phyloP scores from a whole-genome alignment of 2,113 vertebrate genomes.

The Anguilla rostrata region DNA sequence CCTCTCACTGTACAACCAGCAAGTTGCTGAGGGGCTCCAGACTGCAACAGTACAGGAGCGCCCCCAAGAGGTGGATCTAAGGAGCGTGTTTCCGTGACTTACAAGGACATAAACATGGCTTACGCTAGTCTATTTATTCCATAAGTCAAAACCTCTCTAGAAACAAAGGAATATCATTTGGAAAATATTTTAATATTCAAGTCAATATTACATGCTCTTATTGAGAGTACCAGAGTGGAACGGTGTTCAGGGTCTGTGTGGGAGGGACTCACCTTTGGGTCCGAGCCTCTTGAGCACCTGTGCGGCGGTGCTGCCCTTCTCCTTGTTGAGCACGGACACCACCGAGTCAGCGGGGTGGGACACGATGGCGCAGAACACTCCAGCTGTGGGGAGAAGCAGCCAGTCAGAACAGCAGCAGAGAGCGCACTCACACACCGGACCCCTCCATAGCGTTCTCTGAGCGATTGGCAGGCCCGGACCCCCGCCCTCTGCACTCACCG shows the following conservation, averaged over 20 bases:
- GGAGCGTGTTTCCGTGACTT: conserved; percentile 69
- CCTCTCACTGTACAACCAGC: conserved; percentile 88
- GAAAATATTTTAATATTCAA: not conserved
- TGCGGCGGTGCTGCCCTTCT: conserved; percentile 86
- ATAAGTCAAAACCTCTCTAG: not conserved
- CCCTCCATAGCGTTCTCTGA: not conserved
- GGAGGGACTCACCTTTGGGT: conserved; percentile 73
- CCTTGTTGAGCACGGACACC: conserved; percentile 96
- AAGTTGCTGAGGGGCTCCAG: conserved; percentile 77
- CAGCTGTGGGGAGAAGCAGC: conserved; percentile 72
- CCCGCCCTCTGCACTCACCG: conserved; percentile 72
- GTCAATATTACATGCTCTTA: not conserved
- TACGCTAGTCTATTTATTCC: not conserved
- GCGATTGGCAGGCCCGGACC: not conserved
- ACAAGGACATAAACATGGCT: not conserved
- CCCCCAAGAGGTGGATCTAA: conserved; percentile 96
- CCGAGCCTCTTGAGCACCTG: conserved; percentile 87
- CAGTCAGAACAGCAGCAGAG: not conserved
- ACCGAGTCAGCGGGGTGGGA: conserved; percentile 96
- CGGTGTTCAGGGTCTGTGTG: not conserved
- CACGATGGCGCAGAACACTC: conserved; percentile 96
- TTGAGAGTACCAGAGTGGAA: not conserved
- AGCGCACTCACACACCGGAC: not conserved
- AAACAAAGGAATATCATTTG: not conserved
- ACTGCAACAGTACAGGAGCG: conserved; percentile 66